Conservation (phyloP, 2,797 vertebrate species). For the Channallabes apus region DNA sequence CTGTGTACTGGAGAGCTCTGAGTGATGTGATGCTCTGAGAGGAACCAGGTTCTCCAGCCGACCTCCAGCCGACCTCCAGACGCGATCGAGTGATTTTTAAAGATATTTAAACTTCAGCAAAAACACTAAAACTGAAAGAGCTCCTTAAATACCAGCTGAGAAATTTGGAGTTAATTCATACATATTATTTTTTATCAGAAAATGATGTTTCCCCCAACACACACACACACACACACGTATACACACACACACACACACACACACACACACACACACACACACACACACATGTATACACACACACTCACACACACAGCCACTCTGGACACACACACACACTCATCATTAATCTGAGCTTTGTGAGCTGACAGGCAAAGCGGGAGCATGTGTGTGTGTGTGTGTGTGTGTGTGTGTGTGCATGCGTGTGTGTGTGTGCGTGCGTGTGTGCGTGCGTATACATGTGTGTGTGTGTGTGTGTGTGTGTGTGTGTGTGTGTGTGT, state of each 20-base stretch:
- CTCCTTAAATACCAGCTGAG: neutral
- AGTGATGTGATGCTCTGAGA: slow-evolving; percentile 26
- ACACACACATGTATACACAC: too few species aligned
- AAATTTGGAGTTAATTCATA: neutral
- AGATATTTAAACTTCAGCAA: neutral
- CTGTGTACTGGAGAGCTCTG: slow-evolving; percentile 29
- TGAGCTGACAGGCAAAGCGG: neutral
- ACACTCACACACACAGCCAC: neutral
- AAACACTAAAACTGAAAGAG: neutral
- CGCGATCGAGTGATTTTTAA: slow-evolving; percentile 48
- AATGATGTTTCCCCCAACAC: too few species aligned
- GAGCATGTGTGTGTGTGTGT: neutral
- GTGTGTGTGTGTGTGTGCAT: too few species aligned
- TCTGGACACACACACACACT: neutral
- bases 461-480: neutral
- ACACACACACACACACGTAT: too few species aligned
- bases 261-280: too few species aligned
- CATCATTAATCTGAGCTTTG: neutral
- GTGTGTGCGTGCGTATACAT: too few species aligned
- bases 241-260: too few species aligned
- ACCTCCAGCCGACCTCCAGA: slow-evolving; percentile 39
- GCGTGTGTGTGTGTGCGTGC: too few species aligned
- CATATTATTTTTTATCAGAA: neutral
- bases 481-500: too few species aligned
- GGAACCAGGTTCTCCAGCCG: slow-evolving; percentile 33